Base-by-base conservation (phyloP, 2,113 vertebrate genomes). In the Pteropus alecto region DNA sequence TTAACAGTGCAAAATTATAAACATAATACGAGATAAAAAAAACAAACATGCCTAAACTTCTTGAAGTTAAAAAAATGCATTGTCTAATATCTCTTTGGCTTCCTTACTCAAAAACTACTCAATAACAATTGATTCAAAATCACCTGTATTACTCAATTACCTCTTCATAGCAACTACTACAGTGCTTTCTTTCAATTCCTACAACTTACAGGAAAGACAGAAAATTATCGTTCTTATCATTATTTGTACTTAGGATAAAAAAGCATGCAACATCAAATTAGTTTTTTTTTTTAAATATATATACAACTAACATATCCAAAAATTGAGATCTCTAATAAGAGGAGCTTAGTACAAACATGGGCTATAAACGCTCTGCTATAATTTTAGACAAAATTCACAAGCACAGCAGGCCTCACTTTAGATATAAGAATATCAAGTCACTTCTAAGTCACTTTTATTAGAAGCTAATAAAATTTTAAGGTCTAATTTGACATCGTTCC, bases 341-440 rank as follows among this genome's bases (percentile, higher is more conserved):
- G 84, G 21, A 67, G 79, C 48, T 83, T 48, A 73, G 41, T 4
- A 85, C 5, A 94, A 84, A 74, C 16, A 74, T 8, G 9, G 30
- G 43, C 2, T n/a, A 43, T 15, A 61, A 92, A 71, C 13, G 16
- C 35, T 77, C 10, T 65, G 18, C 61, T 93, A 13, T 63, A 60
- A 60, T 82, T 84, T 92, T 51, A 92, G 58, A 79, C 18, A 93
- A 87, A 85, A 88, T 77, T 74, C 38, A 65, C 9, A 96, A 76
- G 60, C 6, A 46, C 46, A 79, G 79, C 1, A 87, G 19, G 43
- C 22, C 54, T 95, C 43, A 70, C n/a, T 90, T 90, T 74, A 82
- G 86, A 73, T 46, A 51, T 1, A 7, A 78, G 38, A 41, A 11
- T 19, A 71, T 58, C 38, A 81, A 67, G 7, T 43, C 61, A 96